Evolutionary conservation across 1,140 invertebrate genomes (phyloP), one percentile per base, ranked within the genome.

Genomic region (Heliconius hermathena): DNA sequence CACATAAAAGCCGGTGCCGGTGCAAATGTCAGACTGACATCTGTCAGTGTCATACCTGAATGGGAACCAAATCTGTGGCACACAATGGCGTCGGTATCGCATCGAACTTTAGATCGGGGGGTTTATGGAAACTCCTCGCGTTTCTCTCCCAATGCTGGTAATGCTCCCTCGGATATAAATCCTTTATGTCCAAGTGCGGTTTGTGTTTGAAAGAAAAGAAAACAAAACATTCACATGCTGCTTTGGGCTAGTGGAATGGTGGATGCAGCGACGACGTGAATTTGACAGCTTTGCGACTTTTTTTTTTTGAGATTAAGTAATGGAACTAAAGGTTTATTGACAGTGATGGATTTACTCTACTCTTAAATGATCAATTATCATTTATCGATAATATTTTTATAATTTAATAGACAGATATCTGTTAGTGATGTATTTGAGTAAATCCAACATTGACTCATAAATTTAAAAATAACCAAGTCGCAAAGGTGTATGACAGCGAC

Each of bases 11-110:
- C 89, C 82, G 84, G 91, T 90, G 91, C 90, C 81, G 84, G 90
- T 91, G 91, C 88, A 77, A 87, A 80, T 80, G 78, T 80, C 78
- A 76, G 49, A 80, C 60, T 75, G 78, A 80, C 76, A 81, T 66
- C 73, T 71, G 72, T 57, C 75, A 86, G 84, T 85, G 81, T 92
- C 95, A 94, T 96, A 97, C 96, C 96, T 97, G 95, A 89, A 97
- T 96, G 83, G 96, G 96, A 90, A 97, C 96, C 92, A 97, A 95
- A 89, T 97, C 96, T 86, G 96, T 96, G 93, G 94, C 95, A 95
- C 91, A 92, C 81, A 92, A 81, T 84, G 91, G 87, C 87, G 92
- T 89, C 84, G 87, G 85, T 89, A 93, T 84, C 80, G 91, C 91
- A 82, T 93, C 91, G 91, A 94, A 94, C 90, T 90, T 93, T 93